Evolutionary conservation across 2,113 vertebrate genomes (phyloP), one percentile per base, ranked within the genome.

Genomic region (Podarcis cretensis): DNA sequence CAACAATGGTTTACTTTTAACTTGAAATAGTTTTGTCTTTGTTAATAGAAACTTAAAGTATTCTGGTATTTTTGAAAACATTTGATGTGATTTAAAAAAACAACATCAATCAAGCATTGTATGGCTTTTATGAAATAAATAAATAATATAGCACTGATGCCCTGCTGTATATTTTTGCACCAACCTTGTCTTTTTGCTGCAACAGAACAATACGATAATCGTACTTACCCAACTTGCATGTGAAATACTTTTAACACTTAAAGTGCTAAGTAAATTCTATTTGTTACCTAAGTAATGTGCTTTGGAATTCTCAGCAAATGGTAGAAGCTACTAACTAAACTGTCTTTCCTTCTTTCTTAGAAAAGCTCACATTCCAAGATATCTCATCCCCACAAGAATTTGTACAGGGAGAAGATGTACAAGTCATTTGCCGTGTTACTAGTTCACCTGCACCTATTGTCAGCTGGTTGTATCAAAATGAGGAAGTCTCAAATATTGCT

Each of bases 311-410:
- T 84, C 81, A 85, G 4, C 81, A 75, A 90, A 89, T 3, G 40
- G 27, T 73, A 43, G n/a, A 0, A 5, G 5, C 85, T 83, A 63
- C 6, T 14, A 63, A 16, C 71, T 35, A 0, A 87, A 13, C 71
- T 76, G 0, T 89, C 6, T 30, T 88, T 81, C 82, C 32, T 94
- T 85, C 21, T 90, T 93, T 92, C 86, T 23, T 97, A 99, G 99
- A 99, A 97, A 98, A 98, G 93, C 98, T 99, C 92, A 99, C 98
- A 37, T 99, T 99, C 95, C 97, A 90, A 90, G 98, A 99, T 37
- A 97, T 99, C 85, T 84, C 95, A 6, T 99, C 99, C 16, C 98
- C 98, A 14, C 99, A 99, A 91, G 99, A 99, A 94, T 99, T 99
- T 95, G 98, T 97, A 71, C 97, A 98, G 89, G 98, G 98, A 0